phyloP scores from a whole-genome alignment of 2,888 invertebrate species.

The Pachymerium ferrugineum region DNA sequence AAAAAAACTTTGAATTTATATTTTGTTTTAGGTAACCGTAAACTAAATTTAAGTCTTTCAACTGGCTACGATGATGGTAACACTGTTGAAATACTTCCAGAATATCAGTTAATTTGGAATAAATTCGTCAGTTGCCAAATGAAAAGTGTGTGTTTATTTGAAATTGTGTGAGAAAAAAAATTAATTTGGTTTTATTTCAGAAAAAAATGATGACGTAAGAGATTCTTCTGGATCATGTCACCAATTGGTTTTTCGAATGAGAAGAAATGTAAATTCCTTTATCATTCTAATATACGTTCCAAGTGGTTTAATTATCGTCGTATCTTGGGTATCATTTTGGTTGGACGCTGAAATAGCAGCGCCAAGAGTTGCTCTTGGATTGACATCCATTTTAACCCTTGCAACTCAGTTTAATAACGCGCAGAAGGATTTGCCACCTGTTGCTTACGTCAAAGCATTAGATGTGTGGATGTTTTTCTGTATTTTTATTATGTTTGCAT shows the following conservation, averaged over 20 bases:
- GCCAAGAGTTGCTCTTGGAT: neutral
- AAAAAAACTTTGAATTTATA: neutral
- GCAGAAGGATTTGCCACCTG: neutral
- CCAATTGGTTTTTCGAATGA: neutral
- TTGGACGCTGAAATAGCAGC: neutral
- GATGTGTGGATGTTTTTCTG: neutral
- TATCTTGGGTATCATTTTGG: neutral
- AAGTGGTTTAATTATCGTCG: neutral
- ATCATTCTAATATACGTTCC: conserved; percentile 2
- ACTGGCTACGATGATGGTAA: neutral
- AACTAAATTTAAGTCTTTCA: neutral
- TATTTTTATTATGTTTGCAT: neutral
- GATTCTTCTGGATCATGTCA: neutral
- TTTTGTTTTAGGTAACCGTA: too few relatives aligned
- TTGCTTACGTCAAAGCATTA: neutral
- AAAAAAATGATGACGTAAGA: neutral
- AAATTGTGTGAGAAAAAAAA: neutral
- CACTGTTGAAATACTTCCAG: neutral
- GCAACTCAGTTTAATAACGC: conserved; percentile 2
- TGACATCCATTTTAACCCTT: neutral
- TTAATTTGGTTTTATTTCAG: too few relatives aligned
- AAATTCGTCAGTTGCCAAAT: neutral
- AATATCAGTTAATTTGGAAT: neutral
- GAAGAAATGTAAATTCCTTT: neutral
- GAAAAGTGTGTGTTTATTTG: neutral